These are phyloP conservation scores for Holotrichia oblita DNA, from an alignment of 1,140 invertebrate species.

Conservation along the genomic window DNA sequence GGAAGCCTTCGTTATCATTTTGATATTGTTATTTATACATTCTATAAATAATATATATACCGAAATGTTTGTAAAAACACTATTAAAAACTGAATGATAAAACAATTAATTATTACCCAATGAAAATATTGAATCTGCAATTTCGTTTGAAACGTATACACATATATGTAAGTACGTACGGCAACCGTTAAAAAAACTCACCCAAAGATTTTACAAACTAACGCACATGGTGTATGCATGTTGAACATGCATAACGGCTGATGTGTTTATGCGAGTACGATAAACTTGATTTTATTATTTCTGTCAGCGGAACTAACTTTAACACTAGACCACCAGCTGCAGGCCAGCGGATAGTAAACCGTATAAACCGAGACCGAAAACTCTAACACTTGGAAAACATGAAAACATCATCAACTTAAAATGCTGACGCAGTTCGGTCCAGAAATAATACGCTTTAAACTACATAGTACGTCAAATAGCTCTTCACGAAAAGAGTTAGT, in stretches of 20 bases:
- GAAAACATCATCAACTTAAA: constrained; percentile 15
- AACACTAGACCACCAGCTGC: constrained; percentile 7
- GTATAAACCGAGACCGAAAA: background rate
- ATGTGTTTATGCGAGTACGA: constrained; percentile 6
- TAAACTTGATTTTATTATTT: constrained; percentile 13
- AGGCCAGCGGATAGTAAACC: background rate
- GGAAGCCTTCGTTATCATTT: no score
- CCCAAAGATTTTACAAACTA: background rate
- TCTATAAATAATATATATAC: no score
- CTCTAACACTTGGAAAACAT: background rate
- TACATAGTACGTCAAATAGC: no score
- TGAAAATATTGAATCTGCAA: no score
- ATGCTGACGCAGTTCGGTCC: background rate
- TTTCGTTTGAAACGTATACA: background rate
- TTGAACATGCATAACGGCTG: constrained; percentile 32
- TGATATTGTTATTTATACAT: no score
- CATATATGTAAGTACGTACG: background rate
- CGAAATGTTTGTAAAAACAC: no score
- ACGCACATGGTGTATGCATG: background rate
- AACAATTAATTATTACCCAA: no score
- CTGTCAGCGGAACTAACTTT: background rate
- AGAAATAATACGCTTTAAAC: constrained; percentile 17
- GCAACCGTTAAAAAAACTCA: background rate
- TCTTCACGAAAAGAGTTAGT: no score
- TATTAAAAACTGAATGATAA: no score